Conservation (phyloP, 2,797 vertebrate species). For the Tangara arthus region DNA sequence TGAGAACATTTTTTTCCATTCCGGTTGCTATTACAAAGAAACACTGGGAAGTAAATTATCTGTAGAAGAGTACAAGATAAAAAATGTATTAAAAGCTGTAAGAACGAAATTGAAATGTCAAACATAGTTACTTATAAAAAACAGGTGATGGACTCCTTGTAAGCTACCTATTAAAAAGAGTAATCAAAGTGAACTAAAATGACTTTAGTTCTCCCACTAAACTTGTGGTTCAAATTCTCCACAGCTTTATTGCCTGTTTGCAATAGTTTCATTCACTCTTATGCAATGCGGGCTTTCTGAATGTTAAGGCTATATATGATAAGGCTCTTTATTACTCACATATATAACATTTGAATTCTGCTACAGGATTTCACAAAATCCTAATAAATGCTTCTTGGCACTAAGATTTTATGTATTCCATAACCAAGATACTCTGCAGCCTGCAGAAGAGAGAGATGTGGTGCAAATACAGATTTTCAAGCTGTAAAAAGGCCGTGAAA, state of each 20-base stretch:
- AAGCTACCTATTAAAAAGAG: constrained; percentile 45
- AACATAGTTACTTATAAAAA: constrained; percentile 74
- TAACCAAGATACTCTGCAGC: background rate
- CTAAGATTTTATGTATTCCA: background rate
- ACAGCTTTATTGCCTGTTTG: background rate
- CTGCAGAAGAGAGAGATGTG: background rate
- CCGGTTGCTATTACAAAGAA: constrained; percentile 73
- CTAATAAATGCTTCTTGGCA: background rate
- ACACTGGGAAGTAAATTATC: constrained; percentile 77
- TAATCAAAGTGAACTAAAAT: constrained; percentile 84
- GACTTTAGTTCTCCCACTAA: background rate
- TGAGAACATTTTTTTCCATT: constrained; percentile 72
- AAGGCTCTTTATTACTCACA: background rate
- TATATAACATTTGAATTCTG: background rate
- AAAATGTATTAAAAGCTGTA: constrained; percentile 78
- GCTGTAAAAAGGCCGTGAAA: rapidly evolving
- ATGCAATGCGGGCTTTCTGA: background rate
- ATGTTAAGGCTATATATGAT: background rate
- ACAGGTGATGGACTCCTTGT: constrained; percentile 53
- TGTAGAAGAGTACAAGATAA: constrained; percentile 74
- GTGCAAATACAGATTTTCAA: background rate
- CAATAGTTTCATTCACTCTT: background rate
- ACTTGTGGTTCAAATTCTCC: background rate
- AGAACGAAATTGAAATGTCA: constrained; percentile 80
- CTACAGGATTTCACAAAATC: background rate